phyloP scores from a whole-genome alignment of 2,113 vertebrate species.

The Turnix velox region DNA sequence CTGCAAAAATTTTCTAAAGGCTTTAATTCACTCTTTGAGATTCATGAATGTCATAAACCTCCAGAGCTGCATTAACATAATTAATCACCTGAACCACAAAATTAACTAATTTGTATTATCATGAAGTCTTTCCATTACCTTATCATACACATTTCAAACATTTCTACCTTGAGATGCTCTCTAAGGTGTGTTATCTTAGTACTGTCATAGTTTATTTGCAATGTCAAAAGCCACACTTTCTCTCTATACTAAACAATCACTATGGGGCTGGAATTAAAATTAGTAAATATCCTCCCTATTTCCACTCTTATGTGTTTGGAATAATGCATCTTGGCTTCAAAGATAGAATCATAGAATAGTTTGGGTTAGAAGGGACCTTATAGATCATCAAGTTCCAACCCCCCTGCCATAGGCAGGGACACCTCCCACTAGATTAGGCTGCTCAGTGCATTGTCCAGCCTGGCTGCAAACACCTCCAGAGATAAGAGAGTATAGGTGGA shows the following conservation, averaged over 20 bases:
- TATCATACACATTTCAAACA: not conserved
- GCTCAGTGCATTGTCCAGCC: too few species aligned
- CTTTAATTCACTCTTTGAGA: not conserved
- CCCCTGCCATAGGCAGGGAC: too few species aligned
- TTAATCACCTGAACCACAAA: not conserved
- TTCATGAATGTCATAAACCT: not conserved
- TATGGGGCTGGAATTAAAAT: not conserved
- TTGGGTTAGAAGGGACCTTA: too few species aligned
- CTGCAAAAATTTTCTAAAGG: not conserved
- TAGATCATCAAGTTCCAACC: too few species aligned
- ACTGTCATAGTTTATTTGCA: not conserved
- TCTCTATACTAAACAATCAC: not conserved
- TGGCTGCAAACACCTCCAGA: too few species aligned
- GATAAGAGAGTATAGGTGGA: not conserved
- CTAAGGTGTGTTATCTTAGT: not conserved
- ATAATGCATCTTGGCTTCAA: not conserved
- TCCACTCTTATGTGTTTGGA: not conserved
- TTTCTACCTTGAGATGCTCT: not conserved
- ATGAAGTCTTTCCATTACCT: not conserved
- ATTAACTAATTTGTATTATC: not conserved
- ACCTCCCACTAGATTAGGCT: too few species aligned
- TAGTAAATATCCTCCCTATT: not conserved
- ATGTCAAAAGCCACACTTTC: not conserved
- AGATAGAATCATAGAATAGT: too few species aligned
- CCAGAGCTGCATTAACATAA: not conserved